Evolutionary conservation across 35 echinoderm and acorn worm genomes (phyloP).

Genomic region (Apostichopus japonicus): DNA sequence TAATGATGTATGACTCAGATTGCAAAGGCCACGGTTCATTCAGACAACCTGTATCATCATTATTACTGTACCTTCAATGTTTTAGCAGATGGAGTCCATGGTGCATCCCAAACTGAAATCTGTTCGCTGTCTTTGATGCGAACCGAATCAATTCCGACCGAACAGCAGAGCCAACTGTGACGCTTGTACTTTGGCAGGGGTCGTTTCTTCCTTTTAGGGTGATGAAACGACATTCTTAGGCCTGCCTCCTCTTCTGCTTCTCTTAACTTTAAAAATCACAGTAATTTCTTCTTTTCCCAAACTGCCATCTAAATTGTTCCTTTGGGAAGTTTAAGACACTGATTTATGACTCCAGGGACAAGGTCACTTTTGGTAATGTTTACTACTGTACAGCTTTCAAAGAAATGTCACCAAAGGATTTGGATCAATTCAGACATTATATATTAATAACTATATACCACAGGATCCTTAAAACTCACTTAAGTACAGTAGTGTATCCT

Average conservation of each 20-base stretch:
- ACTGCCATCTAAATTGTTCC: not conserved
- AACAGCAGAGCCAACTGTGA: conserved; percentile 73
- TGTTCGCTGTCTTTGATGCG: conserved; percentile 61
- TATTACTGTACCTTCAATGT: not conserved
- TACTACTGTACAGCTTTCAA: too few relatives aligned
- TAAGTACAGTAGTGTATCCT: too few relatives aligned
- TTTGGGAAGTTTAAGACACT: not conserved
- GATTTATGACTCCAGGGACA: not conserved
- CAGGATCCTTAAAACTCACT: too few relatives aligned
- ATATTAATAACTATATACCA: too few relatives aligned
- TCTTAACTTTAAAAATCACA: not conserved
- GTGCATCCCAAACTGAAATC: conserved; percentile 47
- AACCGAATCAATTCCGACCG: conserved; percentile 72
- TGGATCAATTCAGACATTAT: too few relatives aligned
- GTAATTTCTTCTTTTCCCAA: not conserved
- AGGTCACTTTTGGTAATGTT: not conserved
- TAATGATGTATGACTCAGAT: not conserved
- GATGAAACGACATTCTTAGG: conserved; percentile 35
- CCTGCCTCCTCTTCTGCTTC: not conserved
- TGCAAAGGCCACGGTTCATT: not conserved
- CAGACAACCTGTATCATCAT: not conserved
- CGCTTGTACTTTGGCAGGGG: conserved; percentile 62
- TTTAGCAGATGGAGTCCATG: conserved; percentile 45
- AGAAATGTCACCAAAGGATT: too few relatives aligned
- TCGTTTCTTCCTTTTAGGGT: conserved; percentile 3